phyloP scores from a whole-genome alignment of 2,888 invertebrate genomes.

The Callimorpha dominula region DNA sequence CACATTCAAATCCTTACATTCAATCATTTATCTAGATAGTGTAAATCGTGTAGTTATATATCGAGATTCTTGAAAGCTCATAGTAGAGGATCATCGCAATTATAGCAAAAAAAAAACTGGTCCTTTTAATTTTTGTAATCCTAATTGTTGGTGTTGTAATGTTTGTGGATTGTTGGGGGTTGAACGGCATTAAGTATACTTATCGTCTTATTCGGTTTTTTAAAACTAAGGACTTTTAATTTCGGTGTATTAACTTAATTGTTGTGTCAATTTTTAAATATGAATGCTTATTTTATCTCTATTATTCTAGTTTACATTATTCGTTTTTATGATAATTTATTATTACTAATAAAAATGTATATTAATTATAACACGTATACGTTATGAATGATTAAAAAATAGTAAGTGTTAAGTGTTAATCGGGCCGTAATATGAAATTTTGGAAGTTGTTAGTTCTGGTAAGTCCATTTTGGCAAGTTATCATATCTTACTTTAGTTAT shows the following conservation, averaged over 20 bases:
- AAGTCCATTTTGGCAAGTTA: neutral
- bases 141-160: constrained; percentile 54
- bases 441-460: neutral
- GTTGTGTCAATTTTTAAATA: neutral
- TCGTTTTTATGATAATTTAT: too few relatives aligned
- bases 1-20: constrained; percentile 15
- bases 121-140: constrained; percentile 46
- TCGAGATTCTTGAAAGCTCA: neutral
- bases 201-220: constrained; percentile 28
- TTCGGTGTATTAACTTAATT: constrained; percentile 37
- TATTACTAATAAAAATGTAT: neutral
- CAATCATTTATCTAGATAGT: constrained; percentile 13
- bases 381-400: neutral
- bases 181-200: constrained; percentile 17
- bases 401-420: neutral
- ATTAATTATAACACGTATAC: neutral
- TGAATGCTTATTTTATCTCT: neutral
- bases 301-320: neutral
- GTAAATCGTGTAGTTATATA: neutral
- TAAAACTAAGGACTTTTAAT: constrained; percentile 27
- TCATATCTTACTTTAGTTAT: neutral
- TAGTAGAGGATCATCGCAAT: constrained; percentile 55
- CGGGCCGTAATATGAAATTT: neutral
- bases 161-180: constrained; percentile 43
- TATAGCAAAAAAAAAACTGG: constrained; percentile 39